These are phyloP conservation scores for Dicaeum eximium DNA, from an alignment of 2,113 vertebrate genomes.

Conservation along the genomic window DNA sequence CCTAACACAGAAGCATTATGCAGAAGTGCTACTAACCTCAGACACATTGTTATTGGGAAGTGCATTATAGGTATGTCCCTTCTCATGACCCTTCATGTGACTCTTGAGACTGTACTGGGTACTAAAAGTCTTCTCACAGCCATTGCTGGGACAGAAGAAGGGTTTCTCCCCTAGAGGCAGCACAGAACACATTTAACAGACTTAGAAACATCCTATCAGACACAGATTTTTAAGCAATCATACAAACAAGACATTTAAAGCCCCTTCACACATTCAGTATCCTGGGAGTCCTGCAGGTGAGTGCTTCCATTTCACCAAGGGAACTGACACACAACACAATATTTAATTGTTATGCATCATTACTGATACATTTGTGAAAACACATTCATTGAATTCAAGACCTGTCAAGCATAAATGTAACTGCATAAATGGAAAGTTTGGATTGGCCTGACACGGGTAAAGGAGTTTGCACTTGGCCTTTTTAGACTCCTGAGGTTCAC, in stretches of 20 bases:
- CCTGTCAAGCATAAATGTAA: background rate
- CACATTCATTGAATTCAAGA: background rate
- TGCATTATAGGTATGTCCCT: conserved; percentile 80
- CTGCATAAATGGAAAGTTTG: background rate
- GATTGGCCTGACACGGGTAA: background rate
- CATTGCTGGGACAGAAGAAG: conserved; percentile 94
- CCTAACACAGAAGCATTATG: background rate
- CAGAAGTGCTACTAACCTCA: conserved; percentile 78
- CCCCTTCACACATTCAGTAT: background rate
- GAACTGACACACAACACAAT: background rate
- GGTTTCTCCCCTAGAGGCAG: conserved; percentile 87
- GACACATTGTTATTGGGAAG: conserved; percentile 81
- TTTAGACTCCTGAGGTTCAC: background rate
- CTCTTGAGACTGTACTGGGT: conserved; percentile 97
- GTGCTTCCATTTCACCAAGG: background rate
- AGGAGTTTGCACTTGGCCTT: background rate
- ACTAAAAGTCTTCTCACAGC: conserved; percentile 97
- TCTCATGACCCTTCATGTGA: conserved; percentile 95
- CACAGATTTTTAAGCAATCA: background rate
- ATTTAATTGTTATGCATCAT: background rate
- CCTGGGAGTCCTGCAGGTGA: background rate
- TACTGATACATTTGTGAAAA: background rate
- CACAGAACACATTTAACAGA: background rate
- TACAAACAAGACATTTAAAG: background rate
- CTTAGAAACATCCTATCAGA: background rate